Base-by-base conservation (phyloP, 2,888 invertebrate species). In the Drosophila parthenogenetica region DNA sequence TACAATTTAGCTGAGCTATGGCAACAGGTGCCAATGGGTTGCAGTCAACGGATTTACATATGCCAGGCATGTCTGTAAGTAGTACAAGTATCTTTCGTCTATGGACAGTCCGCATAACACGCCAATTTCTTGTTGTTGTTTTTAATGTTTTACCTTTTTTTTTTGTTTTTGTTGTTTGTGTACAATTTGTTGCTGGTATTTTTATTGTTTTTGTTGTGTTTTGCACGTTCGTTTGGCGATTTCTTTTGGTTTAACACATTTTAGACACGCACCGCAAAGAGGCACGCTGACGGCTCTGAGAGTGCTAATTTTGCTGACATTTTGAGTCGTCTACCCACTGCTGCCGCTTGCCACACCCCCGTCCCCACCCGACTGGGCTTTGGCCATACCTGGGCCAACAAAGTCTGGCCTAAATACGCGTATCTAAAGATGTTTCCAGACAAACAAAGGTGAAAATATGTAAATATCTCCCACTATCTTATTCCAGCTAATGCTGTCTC, bases 221-320 rank as follows among this genome's bases (percentile, higher is more conserved):
- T 42, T 61, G 53, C 48, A 32, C 46, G 29, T 22, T 58, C 50
- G 45, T 32, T 39, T 72, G 69, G 68, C 84, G 87, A 80, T 81
- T 77, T 81, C 87, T 80, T 81, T 84, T 53, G 57, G 72, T 65
- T 81, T 83, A 83, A 80, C 83, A 83, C 79, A 79, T 79, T 82
- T 79, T 64, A 66, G 80, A 65, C 74, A 75, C 77, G 74, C 74
- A 62, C 58, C 53, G 66, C 53, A 46, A 32, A 32, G 25, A 32
- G 29, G 32, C 42, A 14, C 35, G 13, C 1, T 4, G 14, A 48
- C 63, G 48, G 37, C 54, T 32, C 48, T 58, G 48, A 43, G 61
- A 66, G 77, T 55, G 74, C 57, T 67, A 77, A 71, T 76, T 74
- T 62, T 17, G 58, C 43, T 5, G 45, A 22, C 14, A 43, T 14